Percentiles rank a stretch among this genome's conserved stretches.
These are phyloP conservation scores for Protobothrops mucrosquamatus DNA, from an alignment of 2,113 vertebrate genomes.

Conservation along the genomic window DNA sequence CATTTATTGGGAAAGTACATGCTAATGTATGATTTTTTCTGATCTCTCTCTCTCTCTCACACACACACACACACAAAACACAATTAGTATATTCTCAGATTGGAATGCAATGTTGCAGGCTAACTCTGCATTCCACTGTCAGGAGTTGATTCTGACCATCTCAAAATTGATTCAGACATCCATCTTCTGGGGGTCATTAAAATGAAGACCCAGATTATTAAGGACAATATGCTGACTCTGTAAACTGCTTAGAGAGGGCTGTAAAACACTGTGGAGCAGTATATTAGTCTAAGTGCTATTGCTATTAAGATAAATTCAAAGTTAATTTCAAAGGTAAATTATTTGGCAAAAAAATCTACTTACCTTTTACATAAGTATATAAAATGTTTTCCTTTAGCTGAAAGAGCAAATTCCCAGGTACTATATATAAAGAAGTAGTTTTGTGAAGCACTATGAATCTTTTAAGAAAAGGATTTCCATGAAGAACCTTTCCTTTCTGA, in stretches of 20 bases:
- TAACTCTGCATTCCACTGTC: too few relatives aligned
- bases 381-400: background rate
- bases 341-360: background rate
- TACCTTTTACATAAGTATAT: background rate
- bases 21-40: slow-evolving; percentile 43
- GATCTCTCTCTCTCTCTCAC: background rate
- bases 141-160: background rate
- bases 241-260: background rate
- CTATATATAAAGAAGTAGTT: background rate
- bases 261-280: background rate
- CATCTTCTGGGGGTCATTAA: background rate
- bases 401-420: too few relatives aligned
- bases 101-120: background rate
- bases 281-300: background rate
- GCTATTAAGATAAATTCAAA: background rate
- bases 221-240: background rate
- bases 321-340: background rate
- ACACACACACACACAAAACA: background rate
- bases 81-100: background rate
- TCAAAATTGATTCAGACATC: background rate
- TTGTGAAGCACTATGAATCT: background rate
- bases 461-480: background rate
- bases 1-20: background rate
- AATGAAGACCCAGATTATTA: background rate
- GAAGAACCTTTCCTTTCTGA: background rate